A percentile compares a stretch with the other conserved stretches of the same genome.
Conservation (phyloP, 2,888 invertebrate genomes). For the Argyresthia goedartella region DNA sequence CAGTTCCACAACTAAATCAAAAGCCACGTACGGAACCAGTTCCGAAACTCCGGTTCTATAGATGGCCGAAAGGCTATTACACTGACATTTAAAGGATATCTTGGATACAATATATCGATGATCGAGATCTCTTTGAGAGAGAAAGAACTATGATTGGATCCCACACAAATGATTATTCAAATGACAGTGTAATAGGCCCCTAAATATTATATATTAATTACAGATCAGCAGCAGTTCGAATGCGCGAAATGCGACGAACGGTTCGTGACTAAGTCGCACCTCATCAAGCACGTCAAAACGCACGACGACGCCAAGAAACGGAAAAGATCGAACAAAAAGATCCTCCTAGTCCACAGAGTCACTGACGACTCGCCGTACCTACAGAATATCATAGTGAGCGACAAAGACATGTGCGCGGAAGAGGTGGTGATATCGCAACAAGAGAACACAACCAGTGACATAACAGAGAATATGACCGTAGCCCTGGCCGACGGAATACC, state of each 20-base stretch:
- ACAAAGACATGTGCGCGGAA: conserved; percentile 8
- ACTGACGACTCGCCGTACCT: not conserved
- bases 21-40: too few relatives aligned
- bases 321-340: conserved; percentile 6
- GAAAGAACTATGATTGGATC: too few relatives aligned
- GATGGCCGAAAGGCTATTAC: too few relatives aligned
- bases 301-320: conserved; percentile 28
- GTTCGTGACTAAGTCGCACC: conserved; percentile 40
- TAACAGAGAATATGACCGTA: not conserved
- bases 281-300: conserved; percentile 38
- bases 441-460: not conserved
- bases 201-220: conserved; percentile 8
- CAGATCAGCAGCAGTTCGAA: conserved; percentile 56
- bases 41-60: too few relatives aligned
- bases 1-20: too few relatives aligned
- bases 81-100: not conserved
- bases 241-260: conserved; percentile 38
- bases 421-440: not conserved
- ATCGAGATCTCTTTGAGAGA: too few relatives aligned
- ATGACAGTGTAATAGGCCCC: too few relatives aligned
- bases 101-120: too few relatives aligned
- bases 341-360: not conserved
- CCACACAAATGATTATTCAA: too few relatives aligned
- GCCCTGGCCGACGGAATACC: conserved; percentile 15
- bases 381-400: not conserved